Conservation (phyloP, 2,888 invertebrate species). For the Oligia fasciuncula region DNA sequence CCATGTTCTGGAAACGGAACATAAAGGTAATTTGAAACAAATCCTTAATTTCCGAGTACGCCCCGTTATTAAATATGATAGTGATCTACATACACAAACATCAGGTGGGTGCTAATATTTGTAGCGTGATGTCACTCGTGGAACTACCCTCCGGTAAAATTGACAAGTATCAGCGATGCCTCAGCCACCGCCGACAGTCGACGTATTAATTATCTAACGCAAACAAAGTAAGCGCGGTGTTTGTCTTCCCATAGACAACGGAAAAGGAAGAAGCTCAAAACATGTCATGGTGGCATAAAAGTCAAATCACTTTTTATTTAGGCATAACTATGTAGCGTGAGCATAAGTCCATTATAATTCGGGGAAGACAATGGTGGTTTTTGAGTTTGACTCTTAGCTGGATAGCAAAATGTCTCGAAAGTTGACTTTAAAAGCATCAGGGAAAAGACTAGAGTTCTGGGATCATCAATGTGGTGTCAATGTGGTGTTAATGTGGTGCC, state of each 20-base stretch:
- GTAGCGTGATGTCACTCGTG: constrained; percentile 36
- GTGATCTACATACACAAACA: constrained; percentile 44
- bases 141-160: constrained; percentile 32
- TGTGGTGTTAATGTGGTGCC: too few species aligned
- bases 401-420: background rate
- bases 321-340: background rate
- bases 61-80: constrained; percentile 24
- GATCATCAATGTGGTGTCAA: background rate
- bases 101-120: constrained; percentile 48
- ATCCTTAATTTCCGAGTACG: background rate
- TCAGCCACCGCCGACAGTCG: constrained; percentile 42
- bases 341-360: background rate
- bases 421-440: background rate
- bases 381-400: background rate
- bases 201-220: constrained; percentile 78
- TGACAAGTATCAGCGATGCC: constrained; percentile 40
- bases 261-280: constrained; percentile 27
- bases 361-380: background rate
- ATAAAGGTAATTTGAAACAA: background rate
- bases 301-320: background rate
- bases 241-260: constrained; percentile 37
- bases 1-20: background rate
- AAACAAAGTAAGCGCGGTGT: constrained; percentile 74
- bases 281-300: background rate
- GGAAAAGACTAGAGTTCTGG: background rate